Percentiles rank a stretch among this genome's conserved stretches.
Evolutionary conservation across 2,797 vertebrate genomes (phyloP).

Genomic region (Poeciliopsis gracilis): DNA sequence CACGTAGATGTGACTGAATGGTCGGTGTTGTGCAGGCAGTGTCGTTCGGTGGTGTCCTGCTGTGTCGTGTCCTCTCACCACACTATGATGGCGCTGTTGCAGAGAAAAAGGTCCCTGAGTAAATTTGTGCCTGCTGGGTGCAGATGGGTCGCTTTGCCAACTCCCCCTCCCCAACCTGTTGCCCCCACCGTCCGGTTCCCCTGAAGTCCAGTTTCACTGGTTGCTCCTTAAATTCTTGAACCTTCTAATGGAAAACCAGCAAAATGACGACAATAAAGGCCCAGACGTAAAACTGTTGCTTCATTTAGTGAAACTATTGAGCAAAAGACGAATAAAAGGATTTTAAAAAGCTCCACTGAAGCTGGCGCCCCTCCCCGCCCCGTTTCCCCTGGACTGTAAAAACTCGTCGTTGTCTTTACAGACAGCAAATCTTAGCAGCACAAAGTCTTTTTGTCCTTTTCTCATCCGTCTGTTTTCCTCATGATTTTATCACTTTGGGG

Average conservation of each 20-base stretch:
- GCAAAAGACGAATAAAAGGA: slow-evolving; percentile 16
- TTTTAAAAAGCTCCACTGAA: slow-evolving; percentile 41
- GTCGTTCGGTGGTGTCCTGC: slow-evolving; percentile 72
- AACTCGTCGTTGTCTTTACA: slow-evolving; percentile 67
- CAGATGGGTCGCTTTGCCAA: slow-evolving; percentile 54
- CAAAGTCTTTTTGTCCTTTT: slow-evolving; percentile 65
- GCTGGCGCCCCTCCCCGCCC: slow-evolving; percentile 9
- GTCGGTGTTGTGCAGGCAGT: slow-evolving; percentile 67
- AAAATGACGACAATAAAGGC: background rate
- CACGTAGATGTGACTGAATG: slow-evolving; percentile 68
- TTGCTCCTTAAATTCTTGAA: slow-evolving; percentile 2
- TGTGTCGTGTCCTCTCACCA: slow-evolving; percentile 70
- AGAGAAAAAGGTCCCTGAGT: slow-evolving; percentile 59
- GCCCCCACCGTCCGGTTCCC: background rate
- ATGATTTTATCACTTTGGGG: slow-evolving; percentile 45
- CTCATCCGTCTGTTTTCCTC: slow-evolving; percentile 41
- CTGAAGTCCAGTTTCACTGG: slow-evolving; percentile 21
- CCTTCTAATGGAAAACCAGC: background rate
- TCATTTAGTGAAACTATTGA: slow-evolving; percentile 3
- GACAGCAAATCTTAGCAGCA: slow-evolving; percentile 77
- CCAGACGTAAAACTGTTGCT: background rate
- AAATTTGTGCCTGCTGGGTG: slow-evolving; percentile 41
- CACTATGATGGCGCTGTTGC: slow-evolving; percentile 66
- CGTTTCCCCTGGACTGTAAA: slow-evolving; percentile 58
- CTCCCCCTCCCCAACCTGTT: slow-evolving; percentile 5